Base-by-base conservation (phyloP, 2,888 invertebrate genomes). In the Ormyrus labotus region DNA sequence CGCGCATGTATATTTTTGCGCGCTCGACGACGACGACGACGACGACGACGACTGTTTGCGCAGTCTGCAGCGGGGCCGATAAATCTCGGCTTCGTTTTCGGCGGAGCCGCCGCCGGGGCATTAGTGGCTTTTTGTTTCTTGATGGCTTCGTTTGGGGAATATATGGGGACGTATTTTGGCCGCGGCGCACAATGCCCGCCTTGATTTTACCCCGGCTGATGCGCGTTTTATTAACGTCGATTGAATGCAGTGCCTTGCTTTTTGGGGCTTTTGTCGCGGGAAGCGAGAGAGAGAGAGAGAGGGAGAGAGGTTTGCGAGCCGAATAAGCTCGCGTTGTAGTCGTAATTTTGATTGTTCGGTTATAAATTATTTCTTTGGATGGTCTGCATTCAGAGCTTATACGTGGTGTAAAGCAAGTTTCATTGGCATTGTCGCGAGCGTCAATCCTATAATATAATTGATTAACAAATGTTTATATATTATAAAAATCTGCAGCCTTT, bases 81-180 rank as follows among this genome's bases (percentile, higher is more conserved):
- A 82, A 79, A 82, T 79, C 76, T 76, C 45, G 57, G 3, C 57
- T 10, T n/a, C 60, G 48, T 57, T 57, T 51, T 72, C 51, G 55
- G 19, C 57, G 45, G n/a, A 51, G 3, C 48, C 45, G 57, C 74
- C 13, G 19, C 8, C 47, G 19, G 51, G 58, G 80, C 63, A 78
- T 82, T 82, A 80, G 74, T 78, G 78, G 71, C 74, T 47, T 74
- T 82, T 82, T 82, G 82, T 82, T 71, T 75, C 65, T 72, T 77
- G 79, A 76, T 72, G 73, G 34, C 6, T 61, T 64, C 53, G 64
- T 51, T 63, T 45, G 47, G 48, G 10, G 47, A 47, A 7, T 48
- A 9, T 9, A n/a, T n/a, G 11, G 34, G 10, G 60, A 11, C 9
- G 45, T 68, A 13, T 68, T 11, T 53, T 13, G 45, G 48, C 19